Percentiles rank a stretch among this genome's conserved stretches.
Evolutionary conservation across 2,113 vertebrate species (phyloP).

Genomic region (Varanus salvator): DNA sequence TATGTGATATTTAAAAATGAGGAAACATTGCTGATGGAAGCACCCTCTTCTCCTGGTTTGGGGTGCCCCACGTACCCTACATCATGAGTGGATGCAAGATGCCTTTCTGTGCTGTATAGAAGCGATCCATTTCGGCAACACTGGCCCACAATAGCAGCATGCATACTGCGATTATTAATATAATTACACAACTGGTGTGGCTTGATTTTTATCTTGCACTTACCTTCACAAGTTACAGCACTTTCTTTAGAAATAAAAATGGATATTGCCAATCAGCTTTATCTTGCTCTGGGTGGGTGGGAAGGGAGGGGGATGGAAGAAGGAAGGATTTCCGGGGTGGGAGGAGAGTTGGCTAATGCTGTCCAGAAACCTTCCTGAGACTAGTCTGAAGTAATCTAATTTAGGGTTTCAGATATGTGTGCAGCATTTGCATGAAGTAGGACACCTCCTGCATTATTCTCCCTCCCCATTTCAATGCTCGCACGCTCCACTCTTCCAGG

Average conservation of each 20-base stretch:
- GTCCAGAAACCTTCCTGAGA: conserved; percentile 26
- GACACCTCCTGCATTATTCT: background rate
- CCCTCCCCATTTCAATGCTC: too few species aligned
- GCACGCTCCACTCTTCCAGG: background rate
- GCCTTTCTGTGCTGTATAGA: background rate
- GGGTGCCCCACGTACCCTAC: background rate
- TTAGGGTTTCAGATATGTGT: background rate
- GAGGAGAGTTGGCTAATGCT: background rate
- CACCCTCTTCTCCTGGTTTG: background rate
- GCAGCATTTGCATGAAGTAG: background rate
- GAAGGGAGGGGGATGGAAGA: too few species aligned
- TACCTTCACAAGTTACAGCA: conserved; percentile 62
- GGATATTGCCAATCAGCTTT: conserved; percentile 51
- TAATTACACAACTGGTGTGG: conserved; percentile 44
- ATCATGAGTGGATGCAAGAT: background rate
- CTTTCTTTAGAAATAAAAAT: conserved; percentile 45
- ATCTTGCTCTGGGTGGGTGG: conserved; percentile 49
- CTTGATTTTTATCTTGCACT: conserved; percentile 59
- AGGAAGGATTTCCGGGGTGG: too few species aligned
- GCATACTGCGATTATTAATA: conserved; percentile 37
- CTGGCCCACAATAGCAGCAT: background rate
- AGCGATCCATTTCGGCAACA: background rate
- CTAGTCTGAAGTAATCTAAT: conserved; percentile 19
- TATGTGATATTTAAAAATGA: background rate
- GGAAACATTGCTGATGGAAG: too few species aligned